Evolutionary conservation across 2,113 vertebrate genomes (phyloP), one percentile per base, ranked within the genome.

Genomic region (Phocoena sinus): DNA sequence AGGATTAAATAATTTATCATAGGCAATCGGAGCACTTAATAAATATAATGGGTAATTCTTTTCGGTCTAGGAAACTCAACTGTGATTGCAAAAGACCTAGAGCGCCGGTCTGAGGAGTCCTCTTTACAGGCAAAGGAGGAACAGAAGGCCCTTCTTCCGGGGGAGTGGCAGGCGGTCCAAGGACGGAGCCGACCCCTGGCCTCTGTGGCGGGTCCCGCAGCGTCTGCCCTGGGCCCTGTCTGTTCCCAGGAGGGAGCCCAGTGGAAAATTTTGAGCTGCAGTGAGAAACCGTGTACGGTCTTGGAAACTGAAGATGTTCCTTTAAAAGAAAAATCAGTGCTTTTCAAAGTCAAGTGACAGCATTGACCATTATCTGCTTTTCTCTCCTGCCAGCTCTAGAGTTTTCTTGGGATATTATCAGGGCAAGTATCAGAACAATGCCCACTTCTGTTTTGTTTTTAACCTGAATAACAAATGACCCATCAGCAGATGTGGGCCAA

Each of bases 331-430:
- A 97, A 97, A 67, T 95, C 94, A 65, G 65, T 68, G 82, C 68
- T 81, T 96, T 97, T 74, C 23, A 77, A 97, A 95, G 89, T 96
- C 95, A 56, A 68, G 73, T 93, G 96, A 95, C 83, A 89, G 85
- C 85, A 56, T 13, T 83, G 91, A 93, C 91, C 36, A 36, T 36
- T 73, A 86, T 95, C 95, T 93, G 83, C 68, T 92, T 79, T 79
- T 86, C 82, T 97, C 68, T 71, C 67, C 74, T 95, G 96, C 93
- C 94, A 95, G 79, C 31, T 86, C 96, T 80, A 3, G 70, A 80
- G 91, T 87, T 97, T 98, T 90, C 96, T 92, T 87, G 95, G 96
- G 97, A 62, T 84, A 90, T 90, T 90, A 97, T 97, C 96, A 70
- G 68, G 96, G 83, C 92, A 73, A 81, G 70, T 44, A 89, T 94